These are phyloP conservation scores for Eupeodes luniger DNA, from an alignment of 2,888 invertebrate species.

Conservation along the genomic window DNA sequence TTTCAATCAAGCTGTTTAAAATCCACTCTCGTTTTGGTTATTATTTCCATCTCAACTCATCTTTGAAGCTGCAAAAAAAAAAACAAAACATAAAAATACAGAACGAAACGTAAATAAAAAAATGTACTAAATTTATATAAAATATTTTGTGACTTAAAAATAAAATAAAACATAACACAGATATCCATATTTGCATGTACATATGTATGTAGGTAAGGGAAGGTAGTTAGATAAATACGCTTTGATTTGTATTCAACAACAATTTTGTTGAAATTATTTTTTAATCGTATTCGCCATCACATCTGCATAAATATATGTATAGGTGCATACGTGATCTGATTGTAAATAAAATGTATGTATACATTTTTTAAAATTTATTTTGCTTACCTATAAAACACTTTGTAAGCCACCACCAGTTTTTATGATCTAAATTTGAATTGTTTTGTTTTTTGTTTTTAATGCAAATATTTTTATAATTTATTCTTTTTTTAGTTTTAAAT, in stretches of 20 bases:
- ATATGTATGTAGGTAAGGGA: too few relatives aligned
- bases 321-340: conserved; percentile 52
- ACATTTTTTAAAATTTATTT: background rate
- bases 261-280: conserved; percentile 47
- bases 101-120: background rate
- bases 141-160: conserved; percentile 8
- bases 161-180: conserved; percentile 16
- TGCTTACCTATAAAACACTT: conserved; percentile 8
- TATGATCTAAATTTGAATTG: background rate
- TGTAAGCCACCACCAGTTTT: background rate
- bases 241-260: conserved; percentile 43
- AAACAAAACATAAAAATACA: too few relatives aligned
- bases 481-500: conserved; percentile 22
- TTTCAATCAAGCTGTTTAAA: conserved; percentile 1
- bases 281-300: conserved; percentile 38
- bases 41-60: conserved; percentile 13
- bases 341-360: background rate
- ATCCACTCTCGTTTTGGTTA: conserved; percentile 16
- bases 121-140: background rate
- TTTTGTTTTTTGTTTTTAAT: conserved; percentile 12
- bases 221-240: background rate
- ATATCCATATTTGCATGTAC: conserved; percentile 29
- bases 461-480: conserved; percentile 16
- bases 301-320: background rate
- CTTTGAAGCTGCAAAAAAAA: background rate